Base-by-base conservation (phyloP, 2,113 vertebrate species). In the Oryzias woworae region DNA sequence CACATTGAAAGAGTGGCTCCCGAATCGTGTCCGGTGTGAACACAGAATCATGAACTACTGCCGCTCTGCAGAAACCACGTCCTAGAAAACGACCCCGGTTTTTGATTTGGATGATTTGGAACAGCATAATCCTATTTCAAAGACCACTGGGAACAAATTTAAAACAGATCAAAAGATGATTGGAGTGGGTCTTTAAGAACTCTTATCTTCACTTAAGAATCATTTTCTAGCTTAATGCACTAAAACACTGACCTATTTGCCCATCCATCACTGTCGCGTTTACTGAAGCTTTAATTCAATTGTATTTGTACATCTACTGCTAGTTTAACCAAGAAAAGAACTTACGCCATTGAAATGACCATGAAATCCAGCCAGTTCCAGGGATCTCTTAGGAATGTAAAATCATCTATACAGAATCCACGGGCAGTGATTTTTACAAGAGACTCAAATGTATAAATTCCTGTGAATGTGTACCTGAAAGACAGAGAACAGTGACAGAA, bases 361-460 rank as follows among this genome's bases (percentile, higher is more conserved):
- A 97, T 98, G 92, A 99, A 99, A 85, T 99, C 97, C 86, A 99
- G 87, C 97, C 97, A 99, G 93, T 99, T 99, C 97, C 97, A 99
- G 0, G 97, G 94, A 16, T 99, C 97, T 61, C 97, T 88, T 24
- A 99, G 94, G 90, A 99, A 99, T 47, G 97, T 99, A 78, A 98
- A 99, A 24, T 91, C 92, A 8, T 98, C 97, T 95, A 99, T 98
- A 90, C 95, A 96, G 93, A 99, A 99, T 68, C 97, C 97, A 92
- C 97, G 93, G 0, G 97, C 96, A 10, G 93, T 90, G 81, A 99
- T 99, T 91, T 99, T 99, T 91, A 97, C 95, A 82, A 98, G 95
- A 53, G 97, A 98, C 79, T 98, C 96, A 54, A 98, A 98, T 0
- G 97, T 98, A 78, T 98, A 98, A 94, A 99, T 99, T 69, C 97